Percentiles rank a stretch among this genome's conserved stretches.
Evolutionary conservation across 2,888 invertebrate species (phyloP).

Genomic region (Heliconius hortense): DNA sequence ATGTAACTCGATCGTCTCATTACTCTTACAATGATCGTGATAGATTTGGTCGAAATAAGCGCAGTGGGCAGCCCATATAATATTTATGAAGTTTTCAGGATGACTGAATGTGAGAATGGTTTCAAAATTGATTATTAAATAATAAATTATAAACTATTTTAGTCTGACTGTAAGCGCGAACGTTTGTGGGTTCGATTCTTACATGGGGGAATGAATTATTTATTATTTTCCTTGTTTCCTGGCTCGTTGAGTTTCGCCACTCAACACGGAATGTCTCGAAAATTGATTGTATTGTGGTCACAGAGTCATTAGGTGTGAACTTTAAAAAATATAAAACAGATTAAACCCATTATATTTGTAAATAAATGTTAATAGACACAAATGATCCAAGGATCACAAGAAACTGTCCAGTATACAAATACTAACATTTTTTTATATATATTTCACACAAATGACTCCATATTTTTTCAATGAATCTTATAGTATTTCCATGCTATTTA

Average conservation of each 20-base stretch:
- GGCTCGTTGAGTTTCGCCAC: not conserved
- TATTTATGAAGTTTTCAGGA: not conserved
- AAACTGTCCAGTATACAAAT: too few relatives aligned
- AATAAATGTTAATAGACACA: too few relatives aligned
- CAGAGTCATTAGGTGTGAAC: too few relatives aligned
- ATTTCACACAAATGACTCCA: too few relatives aligned
- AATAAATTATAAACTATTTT: not conserved
- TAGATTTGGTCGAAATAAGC: conserved; percentile 22
- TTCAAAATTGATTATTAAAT: not conserved
- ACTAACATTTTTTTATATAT: too few relatives aligned
- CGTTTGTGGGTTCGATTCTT: too few relatives aligned
- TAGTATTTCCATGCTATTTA: too few relatives aligned
- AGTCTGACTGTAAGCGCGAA: not conserved
- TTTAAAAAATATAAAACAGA: too few relatives aligned
- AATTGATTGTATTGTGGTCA: not conserved
- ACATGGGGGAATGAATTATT: too few relatives aligned
- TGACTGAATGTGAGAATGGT: not conserved
- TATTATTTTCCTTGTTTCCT: not conserved
- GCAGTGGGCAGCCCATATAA: conserved; percentile 8
- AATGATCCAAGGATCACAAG: too few relatives aligned
- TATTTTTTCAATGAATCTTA: too few relatives aligned
- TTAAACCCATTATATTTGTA: too few relatives aligned
- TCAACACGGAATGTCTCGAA: not conserved
- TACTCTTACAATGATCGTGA: conserved; percentile 35
- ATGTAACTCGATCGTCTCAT: conserved; percentile 39